These are phyloP conservation scores for Pipra filicauda DNA, from an alignment of 2,113 vertebrate genomes.

Conservation along the genomic window DNA sequence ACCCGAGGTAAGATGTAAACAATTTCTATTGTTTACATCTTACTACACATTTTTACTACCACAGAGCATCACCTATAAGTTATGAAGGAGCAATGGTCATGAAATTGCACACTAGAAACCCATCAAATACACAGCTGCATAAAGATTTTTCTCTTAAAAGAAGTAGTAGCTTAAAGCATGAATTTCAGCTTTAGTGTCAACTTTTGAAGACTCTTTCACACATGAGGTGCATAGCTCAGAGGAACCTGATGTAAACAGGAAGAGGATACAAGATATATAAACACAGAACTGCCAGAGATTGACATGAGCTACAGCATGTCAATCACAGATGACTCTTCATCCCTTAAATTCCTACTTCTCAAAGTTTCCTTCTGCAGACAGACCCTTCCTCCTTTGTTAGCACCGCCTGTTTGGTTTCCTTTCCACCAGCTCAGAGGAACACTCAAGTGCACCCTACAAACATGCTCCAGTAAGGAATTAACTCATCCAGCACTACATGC, in stretches of 20 bases:
- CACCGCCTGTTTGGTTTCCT: neutral
- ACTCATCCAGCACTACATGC: neutral
- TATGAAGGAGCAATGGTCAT: neutral
- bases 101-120: neutral
- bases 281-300: neutral
- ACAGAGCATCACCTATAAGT: neutral
- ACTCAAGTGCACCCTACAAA: neutral
- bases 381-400: neutral
- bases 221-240: neutral
- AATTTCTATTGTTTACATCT: no score
- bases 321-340: neutral
- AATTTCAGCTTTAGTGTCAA: neutral
- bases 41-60: neutral
- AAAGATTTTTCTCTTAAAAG: neutral
- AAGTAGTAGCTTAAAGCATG: neutral
- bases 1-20: neutral
- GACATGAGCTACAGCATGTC: neutral
- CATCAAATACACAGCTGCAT: neutral
- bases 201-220: slow-evolving; percentile 42
- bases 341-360: neutral
- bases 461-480: neutral
- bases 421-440: neutral
- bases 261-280: neutral
- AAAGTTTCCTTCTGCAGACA: neutral
- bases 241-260: neutral